Evolutionary conservation across 2,888 invertebrate species (phyloP).

Genomic region (Euplagia quadripunctaria): DNA sequence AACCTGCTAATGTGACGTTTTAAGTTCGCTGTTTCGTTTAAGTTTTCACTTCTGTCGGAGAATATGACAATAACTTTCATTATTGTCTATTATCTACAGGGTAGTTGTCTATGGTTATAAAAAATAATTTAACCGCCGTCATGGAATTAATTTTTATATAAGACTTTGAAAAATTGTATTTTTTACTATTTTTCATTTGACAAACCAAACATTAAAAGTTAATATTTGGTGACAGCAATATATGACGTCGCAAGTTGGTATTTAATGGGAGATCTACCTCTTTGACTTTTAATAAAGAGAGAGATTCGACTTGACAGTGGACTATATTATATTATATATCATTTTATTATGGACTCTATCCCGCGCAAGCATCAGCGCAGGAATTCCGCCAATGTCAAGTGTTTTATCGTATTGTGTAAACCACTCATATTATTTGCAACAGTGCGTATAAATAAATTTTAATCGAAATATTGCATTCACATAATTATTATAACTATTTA

Average conservation of each 20-base stretch:
- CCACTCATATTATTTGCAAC: background rate
- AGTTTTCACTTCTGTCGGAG: no score
- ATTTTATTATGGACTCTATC: no score
- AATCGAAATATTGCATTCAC: background rate
- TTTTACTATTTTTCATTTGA: background rate
- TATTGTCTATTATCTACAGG: background rate
- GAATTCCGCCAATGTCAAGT: no score
- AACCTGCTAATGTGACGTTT: no score
- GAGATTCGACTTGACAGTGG: background rate
- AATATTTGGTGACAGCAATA: background rate
- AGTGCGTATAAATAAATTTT: background rate
- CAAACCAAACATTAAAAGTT: background rate
- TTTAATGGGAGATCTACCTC: background rate
- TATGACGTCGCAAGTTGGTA: background rate
- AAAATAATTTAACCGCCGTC: no score
- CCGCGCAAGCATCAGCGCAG: no score
- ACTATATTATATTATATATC: no score
- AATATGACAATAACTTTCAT: no score
- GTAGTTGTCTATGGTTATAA: background rate
- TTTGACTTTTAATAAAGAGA: background rate
- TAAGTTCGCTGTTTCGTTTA: no score
- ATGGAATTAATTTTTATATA: background rate
- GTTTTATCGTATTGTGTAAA: conserved; percentile 2
- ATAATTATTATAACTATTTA: background rate
- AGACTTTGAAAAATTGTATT: no score